These are phyloP conservation scores for Palloptera scutellata DNA, from an alignment of 2,888 invertebrate species.

Conservation along the genomic window DNA sequence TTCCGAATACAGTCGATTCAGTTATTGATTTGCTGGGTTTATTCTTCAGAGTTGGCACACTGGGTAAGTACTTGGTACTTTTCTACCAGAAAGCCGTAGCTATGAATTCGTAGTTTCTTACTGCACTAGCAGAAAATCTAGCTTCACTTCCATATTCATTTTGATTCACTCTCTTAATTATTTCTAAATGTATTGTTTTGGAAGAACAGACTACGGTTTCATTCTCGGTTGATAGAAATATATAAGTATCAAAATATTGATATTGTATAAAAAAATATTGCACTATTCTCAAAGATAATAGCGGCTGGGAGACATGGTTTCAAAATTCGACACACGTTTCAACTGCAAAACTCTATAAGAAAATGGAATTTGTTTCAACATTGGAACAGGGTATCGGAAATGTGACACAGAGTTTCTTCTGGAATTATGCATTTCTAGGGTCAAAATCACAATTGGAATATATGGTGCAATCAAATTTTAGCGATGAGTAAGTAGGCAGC, in stretches of 20 bases:
- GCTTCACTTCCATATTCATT: too few species aligned
- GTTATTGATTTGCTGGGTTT: constrained; percentile 72
- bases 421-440: constrained; percentile 81
- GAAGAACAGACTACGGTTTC: not conserved
- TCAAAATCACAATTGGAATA: constrained; percentile 77
- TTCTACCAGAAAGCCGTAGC: too few species aligned
- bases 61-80: constrained; percentile 71
- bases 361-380: constrained; percentile 73
- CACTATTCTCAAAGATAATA: constrained; percentile 67
- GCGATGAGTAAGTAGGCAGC: constrained; percentile 66
- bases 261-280: too few species aligned
- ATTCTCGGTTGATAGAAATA: not conserved
- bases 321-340: constrained; percentile 73
- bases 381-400: constrained; percentile 76
- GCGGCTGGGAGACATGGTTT: constrained; percentile 81
- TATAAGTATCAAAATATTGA: too few species aligned
- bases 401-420: constrained; percentile 78
- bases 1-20: constrained; percentile 77
- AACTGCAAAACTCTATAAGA: constrained; percentile 71
- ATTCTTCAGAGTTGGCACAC: constrained; percentile 75
- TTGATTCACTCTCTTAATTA: too few species aligned
- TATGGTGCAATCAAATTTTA: constrained; percentile 76
- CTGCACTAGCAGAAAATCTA: too few species aligned
- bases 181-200: too few species aligned
- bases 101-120: too few species aligned